Evolutionary conservation across 2,113 vertebrate genomes (phyloP).

Genomic region (Delphinus delphis): DNA sequence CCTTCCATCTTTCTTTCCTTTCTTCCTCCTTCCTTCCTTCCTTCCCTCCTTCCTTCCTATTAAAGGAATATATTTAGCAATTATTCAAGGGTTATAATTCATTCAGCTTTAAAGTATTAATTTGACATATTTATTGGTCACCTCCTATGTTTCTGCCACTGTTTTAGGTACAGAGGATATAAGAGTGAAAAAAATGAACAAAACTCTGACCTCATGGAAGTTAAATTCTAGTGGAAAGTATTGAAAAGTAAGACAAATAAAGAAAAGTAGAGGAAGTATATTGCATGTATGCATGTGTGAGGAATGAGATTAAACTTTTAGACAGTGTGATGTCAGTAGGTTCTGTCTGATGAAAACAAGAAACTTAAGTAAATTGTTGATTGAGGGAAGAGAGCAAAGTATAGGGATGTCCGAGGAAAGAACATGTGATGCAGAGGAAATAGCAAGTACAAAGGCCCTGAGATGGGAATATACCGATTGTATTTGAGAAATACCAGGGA

Average conservation of each 20-base stretch:
- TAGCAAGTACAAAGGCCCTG: background rate
- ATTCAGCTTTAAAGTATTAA: background rate
- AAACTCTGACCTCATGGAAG: background rate
- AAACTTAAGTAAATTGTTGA: background rate
- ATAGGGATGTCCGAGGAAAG: background rate
- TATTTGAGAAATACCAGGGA: background rate
- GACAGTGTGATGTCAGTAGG: background rate
- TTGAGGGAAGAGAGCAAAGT: background rate
- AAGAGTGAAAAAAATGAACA: background rate
- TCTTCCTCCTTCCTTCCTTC: no score
- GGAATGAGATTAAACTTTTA: background rate
- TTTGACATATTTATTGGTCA: background rate
- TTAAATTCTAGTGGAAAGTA: background rate
- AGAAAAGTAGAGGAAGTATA: background rate
- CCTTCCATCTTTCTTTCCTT: background rate
- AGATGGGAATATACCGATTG: background rate
- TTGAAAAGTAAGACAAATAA: background rate
- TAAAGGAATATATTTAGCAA: background rate
- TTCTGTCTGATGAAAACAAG: background rate
- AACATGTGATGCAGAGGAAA: background rate
- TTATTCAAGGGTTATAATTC: background rate
- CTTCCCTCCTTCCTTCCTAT: background rate
- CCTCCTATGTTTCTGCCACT: background rate
- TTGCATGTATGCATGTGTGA: background rate
- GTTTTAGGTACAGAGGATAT: background rate